A percentile compares a stretch with the other conserved stretches of the same genome.
phyloP scores from a whole-genome alignment of 2,113 vertebrate genomes.

The Thoracochromis brauschi region DNA sequence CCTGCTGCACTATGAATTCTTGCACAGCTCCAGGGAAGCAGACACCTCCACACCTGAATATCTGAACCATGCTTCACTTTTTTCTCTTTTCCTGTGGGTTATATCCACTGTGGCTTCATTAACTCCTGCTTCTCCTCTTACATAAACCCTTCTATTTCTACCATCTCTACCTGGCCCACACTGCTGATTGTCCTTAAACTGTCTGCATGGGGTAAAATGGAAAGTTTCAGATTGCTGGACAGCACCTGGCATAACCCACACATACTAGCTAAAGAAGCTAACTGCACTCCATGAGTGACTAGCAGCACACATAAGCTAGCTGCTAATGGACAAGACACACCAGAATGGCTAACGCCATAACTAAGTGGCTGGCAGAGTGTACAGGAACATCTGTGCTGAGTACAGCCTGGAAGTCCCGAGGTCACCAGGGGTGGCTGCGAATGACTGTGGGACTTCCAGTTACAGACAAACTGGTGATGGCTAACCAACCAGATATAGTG shows the following conservation, averaged over 20 bases:
- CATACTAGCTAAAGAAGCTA: background rate
- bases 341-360: background rate
- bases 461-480: background rate
- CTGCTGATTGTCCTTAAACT: background rate
- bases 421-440: background rate
- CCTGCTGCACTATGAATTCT: background rate
- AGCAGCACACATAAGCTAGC: background rate
- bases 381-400: background rate
- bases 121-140: background rate
- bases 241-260: background rate
- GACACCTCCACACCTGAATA: background rate
- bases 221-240: background rate
- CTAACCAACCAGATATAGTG: background rate
- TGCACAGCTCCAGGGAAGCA: background rate
- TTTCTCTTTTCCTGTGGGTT: background rate
- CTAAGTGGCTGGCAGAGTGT: background rate
- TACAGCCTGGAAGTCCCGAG: background rate
- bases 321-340: background rate
- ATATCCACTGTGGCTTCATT: background rate
- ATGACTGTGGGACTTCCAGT: background rate
- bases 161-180: background rate
- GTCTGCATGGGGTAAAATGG: background rate
- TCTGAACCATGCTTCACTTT: background rate
- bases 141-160: background rate
- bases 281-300: background rate